Evolutionary conservation across 2,888 invertebrate genomes (phyloP), one percentile per base, ranked within the genome.

Genomic region (Ennomos quercinarius): DNA sequence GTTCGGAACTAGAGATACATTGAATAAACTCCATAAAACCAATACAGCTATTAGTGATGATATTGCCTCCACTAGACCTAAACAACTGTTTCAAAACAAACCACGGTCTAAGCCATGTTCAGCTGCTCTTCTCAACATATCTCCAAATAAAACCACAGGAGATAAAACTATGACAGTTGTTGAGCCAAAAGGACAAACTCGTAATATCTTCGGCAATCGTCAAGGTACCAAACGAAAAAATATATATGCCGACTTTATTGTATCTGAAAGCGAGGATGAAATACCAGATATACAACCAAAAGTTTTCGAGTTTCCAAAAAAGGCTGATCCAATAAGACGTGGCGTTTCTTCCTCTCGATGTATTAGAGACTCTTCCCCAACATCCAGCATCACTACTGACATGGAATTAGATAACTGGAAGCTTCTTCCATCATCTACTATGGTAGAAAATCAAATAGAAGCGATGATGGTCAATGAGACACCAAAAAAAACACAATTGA

Each of bases 401-500:
- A 77, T 84, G 52, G 91, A 91, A 77, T 77, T 89, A 68, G 90
- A 90, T 61, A 87, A 87, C 39, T 89, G 90, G 87, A 82, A 77
- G 52, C 74, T 80, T 10, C 64, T 93, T 9, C 90, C 92, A 34
- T 93, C 92, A 17, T 93, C 93, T 8, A 93, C 93, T 38, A 86
- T 92, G 88, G 78, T 92, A 53, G 91, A 86, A 35, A 77, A 83
- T 57, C 83, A 87, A 63, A 57, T 83, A 8, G 80, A 87, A 68
- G 76, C 74, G 9, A 73, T 74, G 55, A 65, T 74, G 13, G 61
- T 57, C n/a, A 57, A 49, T 36, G 64, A 54, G 27, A 81, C 84
- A 34, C 81, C 86, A 10, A 88, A 87, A 71, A 77, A 67, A 66
- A 57, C 72, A 34, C 81, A 72, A 64, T 67, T 86, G 8, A 83